phyloP scores from a whole-genome alignment of 2,888 invertebrate species.

The Sinhomidia bicolor region DNA sequence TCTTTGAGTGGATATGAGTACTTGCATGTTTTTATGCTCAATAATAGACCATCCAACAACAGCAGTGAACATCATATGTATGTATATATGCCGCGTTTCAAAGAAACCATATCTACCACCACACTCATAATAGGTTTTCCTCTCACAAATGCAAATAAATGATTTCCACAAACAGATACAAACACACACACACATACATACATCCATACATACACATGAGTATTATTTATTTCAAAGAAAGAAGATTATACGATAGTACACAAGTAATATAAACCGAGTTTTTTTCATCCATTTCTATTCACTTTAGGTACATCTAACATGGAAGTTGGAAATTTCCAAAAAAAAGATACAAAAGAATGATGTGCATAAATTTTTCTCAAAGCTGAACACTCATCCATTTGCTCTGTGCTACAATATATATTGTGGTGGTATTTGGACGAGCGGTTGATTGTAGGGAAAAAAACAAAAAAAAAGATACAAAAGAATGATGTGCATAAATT shows the following conservation, averaged over 20 bases:
- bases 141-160: conserved; percentile 54
- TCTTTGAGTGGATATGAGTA: conserved; percentile 49
- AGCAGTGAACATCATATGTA: background rate
- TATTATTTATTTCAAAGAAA: background rate
- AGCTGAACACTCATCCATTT: conserved; percentile 62
- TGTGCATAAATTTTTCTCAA: conserved; percentile 64
- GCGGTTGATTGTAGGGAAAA: conserved; percentile 65
- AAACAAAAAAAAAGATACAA: conserved; percentile 54
- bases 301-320: background rate
- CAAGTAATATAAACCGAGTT: background rate
- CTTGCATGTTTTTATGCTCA: conserved; percentile 52
- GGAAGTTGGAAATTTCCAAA: background rate
- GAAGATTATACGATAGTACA: background rate
- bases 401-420: conserved; percentile 33
- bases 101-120: conserved; percentile 34
- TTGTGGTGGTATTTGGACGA: conserved; percentile 49
- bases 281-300: background rate
- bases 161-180: conserved; percentile 27
- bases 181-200: background rate
- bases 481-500: conserved; percentile 68
- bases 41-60: conserved; percentile 41
- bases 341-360: conserved; percentile 61
- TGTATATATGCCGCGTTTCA: too few species aligned
- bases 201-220: background rate
- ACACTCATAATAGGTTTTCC: conserved; percentile 19